Conservation (phyloP, 35 echinoderm and acorn worm species). For the Heliocidaris tuberculata region DNA sequence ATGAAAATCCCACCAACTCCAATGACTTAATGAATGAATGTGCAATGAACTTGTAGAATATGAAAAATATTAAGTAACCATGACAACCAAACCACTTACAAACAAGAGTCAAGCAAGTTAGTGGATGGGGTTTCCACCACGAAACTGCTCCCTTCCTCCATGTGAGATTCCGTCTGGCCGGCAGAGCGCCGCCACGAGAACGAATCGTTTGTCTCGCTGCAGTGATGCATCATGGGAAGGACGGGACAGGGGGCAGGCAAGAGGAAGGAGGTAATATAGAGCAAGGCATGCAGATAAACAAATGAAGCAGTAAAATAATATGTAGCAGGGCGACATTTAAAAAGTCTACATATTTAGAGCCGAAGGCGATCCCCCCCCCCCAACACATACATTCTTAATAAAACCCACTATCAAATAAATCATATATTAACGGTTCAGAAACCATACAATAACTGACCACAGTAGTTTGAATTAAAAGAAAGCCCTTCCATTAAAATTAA, state of each 20-base stretch:
- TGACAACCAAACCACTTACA: slow-evolving; percentile 57
- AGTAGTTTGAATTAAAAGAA: no score
- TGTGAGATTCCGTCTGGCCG: slow-evolving; percentile 48
- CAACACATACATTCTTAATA: no score
- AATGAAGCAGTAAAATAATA: neutral
- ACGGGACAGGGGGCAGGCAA: neutral
- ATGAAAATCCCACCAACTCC: neutral
- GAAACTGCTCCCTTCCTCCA: slow-evolving; percentile 50
- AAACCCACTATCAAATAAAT: no score
- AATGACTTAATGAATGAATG: neutral
- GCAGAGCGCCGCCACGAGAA: slow-evolving; percentile 67
- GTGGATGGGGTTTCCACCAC: slow-evolving; percentile 24
- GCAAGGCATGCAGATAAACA: neutral
- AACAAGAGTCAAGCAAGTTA: slow-evolving; percentile 57
- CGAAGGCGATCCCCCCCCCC: neutral
- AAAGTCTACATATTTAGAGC: neutral
- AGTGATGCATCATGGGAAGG: slow-evolving; percentile 11
- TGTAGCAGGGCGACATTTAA: no score
- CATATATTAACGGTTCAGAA: no score
- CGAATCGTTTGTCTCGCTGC: slow-evolving; percentile 60
- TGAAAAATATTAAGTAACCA: neutral
- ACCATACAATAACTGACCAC: no score
- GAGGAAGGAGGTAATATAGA: neutral
- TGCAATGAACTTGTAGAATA: neutral
- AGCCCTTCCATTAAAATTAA: no score